These are phyloP conservation scores for Botia almorhae DNA, from an alignment of 2,797 vertebrate genomes.

Conservation along the genomic window DNA sequence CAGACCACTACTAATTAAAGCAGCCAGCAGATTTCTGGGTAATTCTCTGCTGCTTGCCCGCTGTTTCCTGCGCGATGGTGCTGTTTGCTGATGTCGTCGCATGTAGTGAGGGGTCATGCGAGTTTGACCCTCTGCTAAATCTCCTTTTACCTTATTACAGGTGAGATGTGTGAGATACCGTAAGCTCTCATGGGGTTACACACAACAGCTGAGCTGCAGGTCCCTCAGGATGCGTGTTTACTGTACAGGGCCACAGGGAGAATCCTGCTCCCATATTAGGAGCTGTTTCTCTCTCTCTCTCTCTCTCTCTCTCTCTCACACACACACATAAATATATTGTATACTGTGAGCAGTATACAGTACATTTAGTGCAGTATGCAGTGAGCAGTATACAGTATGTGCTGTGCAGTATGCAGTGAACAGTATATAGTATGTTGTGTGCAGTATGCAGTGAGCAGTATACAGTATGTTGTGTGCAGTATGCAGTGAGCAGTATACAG, in stretches of 20 bases:
- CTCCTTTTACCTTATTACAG: constrained; percentile 56
- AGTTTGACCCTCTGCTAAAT: constrained; percentile 43
- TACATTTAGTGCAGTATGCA: too few species aligned
- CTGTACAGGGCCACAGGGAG: constrained; percentile 46
- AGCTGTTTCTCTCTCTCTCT: too few species aligned
- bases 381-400: too few species aligned
- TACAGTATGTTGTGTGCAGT: too few species aligned
- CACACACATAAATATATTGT: neutral
- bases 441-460: too few species aligned
- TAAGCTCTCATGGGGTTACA: constrained; percentile 44
- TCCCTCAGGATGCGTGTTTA: constrained; percentile 55
- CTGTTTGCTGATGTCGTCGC: constrained; percentile 42
- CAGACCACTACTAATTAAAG: constrained; percentile 29
- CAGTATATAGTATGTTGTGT: too few species aligned
- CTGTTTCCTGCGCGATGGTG: constrained; percentile 3
- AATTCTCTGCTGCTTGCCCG: neutral
- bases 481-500: too few species aligned
- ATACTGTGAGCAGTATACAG: too few species aligned
- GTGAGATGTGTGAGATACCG: constrained; percentile 40
- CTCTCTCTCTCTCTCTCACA: too few species aligned
- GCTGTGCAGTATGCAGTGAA: too few species aligned
- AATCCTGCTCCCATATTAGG: constrained; percentile 39
- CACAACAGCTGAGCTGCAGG: constrained; percentile 24
- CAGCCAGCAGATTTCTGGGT: neutral
- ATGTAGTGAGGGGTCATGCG: constrained; percentile 25